A percentile compares a stretch with the other conserved stretches of the same genome.
These are phyloP conservation scores for Alentia gelatinosa DNA, from an alignment of 2,888 invertebrate genomes.

Conservation along the genomic window DNA sequence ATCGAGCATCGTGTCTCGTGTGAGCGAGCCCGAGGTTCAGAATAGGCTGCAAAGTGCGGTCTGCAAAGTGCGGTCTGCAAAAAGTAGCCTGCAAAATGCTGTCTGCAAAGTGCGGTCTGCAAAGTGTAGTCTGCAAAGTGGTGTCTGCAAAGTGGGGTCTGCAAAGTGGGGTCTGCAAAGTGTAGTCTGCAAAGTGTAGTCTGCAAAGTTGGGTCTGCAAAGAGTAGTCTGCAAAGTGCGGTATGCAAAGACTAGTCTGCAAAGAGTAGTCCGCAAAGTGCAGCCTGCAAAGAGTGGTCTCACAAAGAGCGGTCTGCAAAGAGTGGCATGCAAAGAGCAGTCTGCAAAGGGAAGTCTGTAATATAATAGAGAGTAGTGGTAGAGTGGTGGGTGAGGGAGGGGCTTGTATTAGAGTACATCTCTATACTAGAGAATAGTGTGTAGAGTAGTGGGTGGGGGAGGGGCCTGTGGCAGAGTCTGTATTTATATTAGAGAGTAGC, in stretches of 20 bases:
- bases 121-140: neutral
- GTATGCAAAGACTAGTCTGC: neutral
- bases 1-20: too few species aligned
- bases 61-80: neutral
- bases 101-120: neutral
- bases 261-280: neutral
- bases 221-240: neutral
- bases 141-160: neutral
- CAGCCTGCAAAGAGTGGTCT: neutral
- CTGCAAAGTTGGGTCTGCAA: neutral
- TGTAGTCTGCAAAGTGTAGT: neutral
- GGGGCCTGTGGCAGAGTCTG: too few species aligned
- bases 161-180: neutral
- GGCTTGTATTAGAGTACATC: too few species aligned
- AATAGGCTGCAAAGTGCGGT: too few species aligned
- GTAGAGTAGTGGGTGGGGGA: too few species aligned
- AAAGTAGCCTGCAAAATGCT: neutral
- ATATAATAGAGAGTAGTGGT: too few species aligned
- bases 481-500: too few species aligned
- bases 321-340: neutral
- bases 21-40: too few species aligned
- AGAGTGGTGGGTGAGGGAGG: too few species aligned
- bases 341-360: too few species aligned
- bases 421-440: too few species aligned
- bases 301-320: neutral